phyloP scores from a whole-genome alignment of 2,888 invertebrate genomes.

The Herminia tarsipennalis region DNA sequence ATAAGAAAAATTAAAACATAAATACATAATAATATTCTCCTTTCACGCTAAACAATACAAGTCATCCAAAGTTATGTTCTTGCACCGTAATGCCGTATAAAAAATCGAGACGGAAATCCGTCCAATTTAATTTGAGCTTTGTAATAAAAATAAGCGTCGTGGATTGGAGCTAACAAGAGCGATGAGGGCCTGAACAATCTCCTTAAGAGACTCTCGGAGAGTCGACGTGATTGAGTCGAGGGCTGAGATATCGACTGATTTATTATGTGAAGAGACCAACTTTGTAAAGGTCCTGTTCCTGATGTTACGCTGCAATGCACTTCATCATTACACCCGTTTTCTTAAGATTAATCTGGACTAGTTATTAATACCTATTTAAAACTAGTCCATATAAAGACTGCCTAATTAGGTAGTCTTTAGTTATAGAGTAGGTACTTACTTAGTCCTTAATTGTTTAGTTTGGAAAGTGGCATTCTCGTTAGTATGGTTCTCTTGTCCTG shows the following conservation, averaged over 20 bases:
- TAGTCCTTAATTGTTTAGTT: too few relatives aligned
- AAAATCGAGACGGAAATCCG: neutral
- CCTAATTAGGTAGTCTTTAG: too few relatives aligned
- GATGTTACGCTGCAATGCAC: slow-evolving; percentile 1
- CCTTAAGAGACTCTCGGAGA: slow-evolving; percentile 41
- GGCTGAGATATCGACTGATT: slow-evolving; percentile 46
- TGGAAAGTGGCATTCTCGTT: too few relatives aligned
- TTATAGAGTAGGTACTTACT: too few relatives aligned
- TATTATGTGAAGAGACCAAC: slow-evolving; percentile 37
- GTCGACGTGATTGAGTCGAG: slow-evolving; percentile 49
- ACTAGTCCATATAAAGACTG: too few relatives aligned
- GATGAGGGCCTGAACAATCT: slow-evolving; percentile 51
- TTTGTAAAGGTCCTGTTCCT: slow-evolving; percentile 13
- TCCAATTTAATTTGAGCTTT: slow-evolving; percentile 34
- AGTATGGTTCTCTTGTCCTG: too few relatives aligned
- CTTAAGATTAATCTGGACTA: neutral
- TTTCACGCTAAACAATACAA: too few relatives aligned
- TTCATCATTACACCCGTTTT: neutral
- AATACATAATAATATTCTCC: too few relatives aligned
- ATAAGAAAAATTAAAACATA: too few relatives aligned
- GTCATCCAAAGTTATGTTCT: too few relatives aligned
- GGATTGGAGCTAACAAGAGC: slow-evolving; percentile 50
- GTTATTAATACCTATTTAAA: too few relatives aligned
- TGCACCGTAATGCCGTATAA: too few relatives aligned
- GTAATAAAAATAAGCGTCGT: slow-evolving; percentile 51